Evolutionary conservation across 2,113 vertebrate species (phyloP).

Genomic region (Scolopax mira): DNA sequence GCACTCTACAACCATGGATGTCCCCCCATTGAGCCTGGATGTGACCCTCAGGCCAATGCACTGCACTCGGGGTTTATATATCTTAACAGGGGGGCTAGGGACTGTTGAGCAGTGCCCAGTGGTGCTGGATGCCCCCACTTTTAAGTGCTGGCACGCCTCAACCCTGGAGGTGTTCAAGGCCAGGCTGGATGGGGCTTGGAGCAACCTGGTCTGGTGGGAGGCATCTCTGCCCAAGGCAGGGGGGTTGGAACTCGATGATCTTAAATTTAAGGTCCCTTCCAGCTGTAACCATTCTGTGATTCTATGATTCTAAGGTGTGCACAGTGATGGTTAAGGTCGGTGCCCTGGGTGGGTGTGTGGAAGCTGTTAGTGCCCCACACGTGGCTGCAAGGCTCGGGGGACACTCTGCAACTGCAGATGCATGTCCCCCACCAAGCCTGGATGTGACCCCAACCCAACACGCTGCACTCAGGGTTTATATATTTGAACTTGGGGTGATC

Average conservation of each 20-base stretch:
- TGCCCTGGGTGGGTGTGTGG: fast-evolving
- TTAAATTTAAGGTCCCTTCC: no score
- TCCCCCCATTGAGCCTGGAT: no score
- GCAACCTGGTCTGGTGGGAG: no score
- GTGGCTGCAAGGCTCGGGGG: no score
- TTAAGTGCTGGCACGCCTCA: neutral
- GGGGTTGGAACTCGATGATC: no score
- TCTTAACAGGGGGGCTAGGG: neutral
- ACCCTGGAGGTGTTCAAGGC: no score
- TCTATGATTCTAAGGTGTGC: neutral
- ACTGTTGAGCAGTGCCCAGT: neutral
- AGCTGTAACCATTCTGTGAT: no score
- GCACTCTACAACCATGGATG: neutral
- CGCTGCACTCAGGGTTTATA: neutral
- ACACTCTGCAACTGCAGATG: neutral
- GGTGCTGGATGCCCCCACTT: neutral
- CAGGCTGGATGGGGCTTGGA: no score
- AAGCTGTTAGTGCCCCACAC: neutral
- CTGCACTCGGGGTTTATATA: neutral
- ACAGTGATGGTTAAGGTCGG: fast-evolving
- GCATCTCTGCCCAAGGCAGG: no score
- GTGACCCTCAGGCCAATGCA: neutral
- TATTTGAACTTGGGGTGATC: neutral
- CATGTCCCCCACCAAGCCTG: neutral
- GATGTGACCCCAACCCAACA: neutral